Base-by-base conservation (phyloP, 2,888 invertebrate species). In the Ormia ochracea region DNA sequence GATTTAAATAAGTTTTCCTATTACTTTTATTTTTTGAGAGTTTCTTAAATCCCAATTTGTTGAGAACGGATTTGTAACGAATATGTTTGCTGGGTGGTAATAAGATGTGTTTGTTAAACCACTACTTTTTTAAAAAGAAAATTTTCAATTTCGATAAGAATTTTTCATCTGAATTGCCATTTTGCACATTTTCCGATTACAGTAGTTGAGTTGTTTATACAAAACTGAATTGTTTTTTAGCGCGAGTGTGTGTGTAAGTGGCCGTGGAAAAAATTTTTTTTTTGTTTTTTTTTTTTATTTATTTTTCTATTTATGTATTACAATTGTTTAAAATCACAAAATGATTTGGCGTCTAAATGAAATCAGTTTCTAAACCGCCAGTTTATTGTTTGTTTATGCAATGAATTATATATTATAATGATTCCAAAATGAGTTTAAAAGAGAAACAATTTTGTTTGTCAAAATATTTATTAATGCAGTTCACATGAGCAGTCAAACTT, bases 181-280 rank as follows among this genome's bases (percentile, higher is more conserved):
- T 59, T 48, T 73, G n/a, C n/a, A n/a, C n/a, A n/a, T n/a, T 41
- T 21, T 41, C 14, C 50, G 41, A 28, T 61, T 61, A 31, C 41
- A 72, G 38, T 41, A 41, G 41, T 48, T 31, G 23, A 10, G 9
- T 61, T 69, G 68, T 76, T 76, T 69, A 54, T 17, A 45, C n/a
- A 19, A 17, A 31, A 38, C 3, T 38, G 4, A 59, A 70, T 50
- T 56, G 6, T 43, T 6, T 19, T 28, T 19, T 10, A 12, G 4
- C 0, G 3, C n/a, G 56, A 1, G 0, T 21, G 36, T 21, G 23
- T 5, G 12, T 7, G 3, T 9, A 10, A 17, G 1, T 26, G 14
- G 4, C 2, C 45, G n/a, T 26, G 21, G 14, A 2, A 41, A 12
- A 17, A 2, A 3, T 43, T 56, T 7, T 38, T 21, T 6, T n/a